phyloP scores from a whole-genome alignment of 2,797 vertebrate genomes.

The Sebastes taczanowskii region DNA sequence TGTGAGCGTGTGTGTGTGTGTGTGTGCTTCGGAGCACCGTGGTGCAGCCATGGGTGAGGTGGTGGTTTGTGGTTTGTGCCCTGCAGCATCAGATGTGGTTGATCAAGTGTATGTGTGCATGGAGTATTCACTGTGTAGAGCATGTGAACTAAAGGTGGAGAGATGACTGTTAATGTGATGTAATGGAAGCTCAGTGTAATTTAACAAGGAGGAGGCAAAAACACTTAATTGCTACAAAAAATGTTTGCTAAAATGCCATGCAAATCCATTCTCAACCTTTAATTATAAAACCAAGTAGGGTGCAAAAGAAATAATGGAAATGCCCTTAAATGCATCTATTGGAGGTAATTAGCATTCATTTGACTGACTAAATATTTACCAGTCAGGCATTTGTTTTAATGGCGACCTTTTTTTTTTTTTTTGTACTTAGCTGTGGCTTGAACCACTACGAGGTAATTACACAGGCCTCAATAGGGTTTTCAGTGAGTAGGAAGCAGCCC shows the following conservation, averaged over 20 bases:
- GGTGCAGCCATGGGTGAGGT: no score
- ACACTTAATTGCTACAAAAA: not conserved
- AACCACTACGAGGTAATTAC: not conserved
- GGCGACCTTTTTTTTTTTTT: not conserved
- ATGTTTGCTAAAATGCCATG: not conserved
- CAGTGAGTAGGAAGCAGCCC: not conserved
- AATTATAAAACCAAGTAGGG: not conserved
- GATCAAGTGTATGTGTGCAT: not conserved
- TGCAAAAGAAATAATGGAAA: not conserved
- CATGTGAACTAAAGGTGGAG: not conserved
- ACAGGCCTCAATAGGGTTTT: not conserved
- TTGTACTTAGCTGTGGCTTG: not conserved
- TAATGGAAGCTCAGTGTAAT: not conserved
- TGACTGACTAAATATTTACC: not conserved
- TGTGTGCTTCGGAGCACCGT: not conserved
- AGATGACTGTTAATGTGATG: not conserved
- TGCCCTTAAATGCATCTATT: not conserved
- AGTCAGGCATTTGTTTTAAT: not conserved
- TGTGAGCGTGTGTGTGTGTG: not conserved
- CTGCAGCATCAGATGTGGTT: no score
- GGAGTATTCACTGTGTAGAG: not conserved
- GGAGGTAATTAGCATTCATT: not conserved
- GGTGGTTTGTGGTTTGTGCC: no score
- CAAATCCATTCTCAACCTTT: not conserved
- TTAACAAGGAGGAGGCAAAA: not conserved